Evolutionary conservation across 2,888 invertebrate genomes (phyloP).

Genomic region (Keiferia lycopersicella): DNA sequence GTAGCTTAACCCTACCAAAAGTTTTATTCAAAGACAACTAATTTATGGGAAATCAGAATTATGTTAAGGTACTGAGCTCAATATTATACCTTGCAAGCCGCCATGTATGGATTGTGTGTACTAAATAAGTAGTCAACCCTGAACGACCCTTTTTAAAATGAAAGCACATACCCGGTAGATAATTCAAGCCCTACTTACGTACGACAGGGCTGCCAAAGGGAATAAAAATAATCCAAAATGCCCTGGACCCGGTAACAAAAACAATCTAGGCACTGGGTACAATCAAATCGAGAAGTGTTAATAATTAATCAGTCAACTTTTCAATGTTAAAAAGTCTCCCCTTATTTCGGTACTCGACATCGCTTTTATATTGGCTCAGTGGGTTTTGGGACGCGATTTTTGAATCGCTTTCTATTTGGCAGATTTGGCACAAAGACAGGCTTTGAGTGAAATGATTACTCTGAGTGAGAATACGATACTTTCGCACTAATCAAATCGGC

Average conservation of each 20-base stretch:
- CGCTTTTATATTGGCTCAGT: conserved; percentile 63
- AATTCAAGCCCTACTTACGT: neutral
- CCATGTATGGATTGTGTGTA: too few relatives aligned
- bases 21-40: too few relatives aligned
- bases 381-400: neutral
- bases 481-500: too few relatives aligned
- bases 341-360: conserved; percentile 71
- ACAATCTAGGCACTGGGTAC: conserved; percentile 25
- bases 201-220: conserved; percentile 3
- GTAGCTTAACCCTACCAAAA: too few relatives aligned
- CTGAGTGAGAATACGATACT: too few relatives aligned
- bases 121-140: too few relatives aligned
- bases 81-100: too few relatives aligned
- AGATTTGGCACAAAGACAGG: too few relatives aligned
- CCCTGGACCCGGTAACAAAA: conserved; percentile 10
- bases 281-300: conserved; percentile 46
- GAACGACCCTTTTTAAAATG: too few relatives aligned
- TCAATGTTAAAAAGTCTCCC: conserved; percentile 66
- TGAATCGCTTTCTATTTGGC: neutral
- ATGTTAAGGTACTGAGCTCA: too few relatives aligned
- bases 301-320: conserved; percentile 69
- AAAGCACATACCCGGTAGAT: neutral
- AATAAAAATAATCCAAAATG: conserved; percentile 11
- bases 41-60: too few relatives aligned
- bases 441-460: too few relatives aligned